Base-by-base conservation (phyloP, 2,888 invertebrate species). In the Cephalotes varians region DNA sequence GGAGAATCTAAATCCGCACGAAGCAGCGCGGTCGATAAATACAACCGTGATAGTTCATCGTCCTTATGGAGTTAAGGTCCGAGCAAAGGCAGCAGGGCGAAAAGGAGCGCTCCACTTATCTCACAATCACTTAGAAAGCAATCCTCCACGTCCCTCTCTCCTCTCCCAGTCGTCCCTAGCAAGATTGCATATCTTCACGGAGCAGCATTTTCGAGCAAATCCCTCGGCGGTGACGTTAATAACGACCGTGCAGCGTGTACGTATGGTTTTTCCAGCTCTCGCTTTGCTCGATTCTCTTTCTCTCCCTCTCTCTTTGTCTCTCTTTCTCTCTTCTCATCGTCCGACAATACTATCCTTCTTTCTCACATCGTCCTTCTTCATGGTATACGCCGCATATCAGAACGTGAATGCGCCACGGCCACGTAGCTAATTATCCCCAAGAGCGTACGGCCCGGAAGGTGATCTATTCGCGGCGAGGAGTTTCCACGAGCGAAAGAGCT, bases 351-450 rank as follows among this genome's bases (percentile, higher is more conserved):
- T 15, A 47, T 80, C 44, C 56, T 64, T 60, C 69, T 51, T 67
- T 62, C 81, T 77, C 60, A 72, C 72, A 60, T 84, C 82, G 76
- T 77, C 76, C 74, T 81, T 82, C 82, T 77, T 81, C 60, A 60
- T 67, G 81, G 90, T 85, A 86, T 84, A 86, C 83, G 84, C 85
- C 83, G 90, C 89, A 84, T 89, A 90, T 90, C 89, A 88, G 88
- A 76, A 87, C 86, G 86, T 83, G 88, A 89, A 84, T 88, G 86
- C 91, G 89, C 89, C 88, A 86, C 86, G 89, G 88, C 90, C 91
- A 91, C 93, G 92, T 92, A 91, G 92, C 92, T 94, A 93, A 94
- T 93, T 94, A 94, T 93, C 90, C 93, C 92, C 92, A 88, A 90
- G 91, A 91, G 91, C 90, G 91, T 87, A 79, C 90, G 92, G 89